Evolutionary conservation across 2,797 vertebrate genomes (phyloP).

Genomic region (Fundulus diaphanus): DNA sequence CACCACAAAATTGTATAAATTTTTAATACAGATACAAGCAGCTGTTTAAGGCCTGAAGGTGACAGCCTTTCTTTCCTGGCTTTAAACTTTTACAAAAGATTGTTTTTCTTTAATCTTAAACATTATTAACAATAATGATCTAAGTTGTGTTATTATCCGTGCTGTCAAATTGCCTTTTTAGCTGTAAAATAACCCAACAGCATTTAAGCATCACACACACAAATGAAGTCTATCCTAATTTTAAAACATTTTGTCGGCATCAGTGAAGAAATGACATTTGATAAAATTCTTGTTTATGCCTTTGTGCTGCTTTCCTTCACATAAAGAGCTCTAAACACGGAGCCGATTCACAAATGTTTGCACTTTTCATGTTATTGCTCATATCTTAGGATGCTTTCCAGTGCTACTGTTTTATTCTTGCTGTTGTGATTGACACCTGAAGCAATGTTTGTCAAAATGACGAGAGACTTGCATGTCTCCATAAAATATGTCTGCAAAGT

Average conservation of each 20-base stretch:
- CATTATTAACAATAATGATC: not conserved
- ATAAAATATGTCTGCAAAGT: not conserved
- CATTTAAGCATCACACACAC: too few species aligned
- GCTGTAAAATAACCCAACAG: not conserved
- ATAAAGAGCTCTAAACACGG: not conserved
- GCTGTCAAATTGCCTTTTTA: not conserved
- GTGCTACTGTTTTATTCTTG: not conserved
- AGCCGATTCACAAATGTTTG: not conserved
- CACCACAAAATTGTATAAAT: not conserved
- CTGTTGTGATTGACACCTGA: not conserved
- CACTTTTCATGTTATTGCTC: not conserved
- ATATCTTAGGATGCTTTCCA: not conserved
- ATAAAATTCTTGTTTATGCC: not conserved
- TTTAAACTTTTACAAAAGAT: too few species aligned
- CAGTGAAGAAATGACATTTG: not conserved
- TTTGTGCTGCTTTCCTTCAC: not conserved
- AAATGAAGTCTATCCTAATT: not conserved
- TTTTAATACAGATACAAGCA: not conserved
- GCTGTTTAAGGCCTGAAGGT: too few species aligned
- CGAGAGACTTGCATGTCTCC: conserved; percentile 1
- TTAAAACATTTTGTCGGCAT: not conserved
- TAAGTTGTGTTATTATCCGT: not conserved
- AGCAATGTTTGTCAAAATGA: not conserved
- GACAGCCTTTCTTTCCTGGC: too few species aligned
- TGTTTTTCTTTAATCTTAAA: too few species aligned